phyloP scores from a whole-genome alignment of 1,140 invertebrate species.

The Riptortus pedestris region DNA sequence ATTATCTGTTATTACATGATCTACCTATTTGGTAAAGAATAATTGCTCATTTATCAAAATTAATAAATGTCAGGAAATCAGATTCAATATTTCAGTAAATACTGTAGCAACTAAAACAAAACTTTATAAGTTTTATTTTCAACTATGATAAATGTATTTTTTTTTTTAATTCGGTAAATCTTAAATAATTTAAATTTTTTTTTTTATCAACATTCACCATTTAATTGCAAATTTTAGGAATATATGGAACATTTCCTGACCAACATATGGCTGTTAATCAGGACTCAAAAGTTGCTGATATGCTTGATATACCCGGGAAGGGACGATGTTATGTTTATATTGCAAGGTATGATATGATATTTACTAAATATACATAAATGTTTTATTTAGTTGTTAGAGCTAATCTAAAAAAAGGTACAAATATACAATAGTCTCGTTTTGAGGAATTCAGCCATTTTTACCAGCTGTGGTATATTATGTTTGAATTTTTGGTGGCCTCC shows the following conservation, averaged over 20 bases:
- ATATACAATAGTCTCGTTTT: too few relatives aligned
- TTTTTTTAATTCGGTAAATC: background rate
- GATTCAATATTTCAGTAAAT: background rate
- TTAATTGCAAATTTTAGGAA: conserved; percentile 17
- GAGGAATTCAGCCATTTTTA: too few relatives aligned
- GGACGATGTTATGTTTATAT: conserved; percentile 87
- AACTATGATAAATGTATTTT: background rate
- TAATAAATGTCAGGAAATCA: background rate
- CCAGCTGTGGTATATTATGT: too few relatives aligned
- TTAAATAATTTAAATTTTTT: background rate
- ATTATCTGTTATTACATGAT: too few relatives aligned
- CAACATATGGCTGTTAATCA: conserved; percentile 25
- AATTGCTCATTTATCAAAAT: background rate
- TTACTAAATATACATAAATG: too few relatives aligned
- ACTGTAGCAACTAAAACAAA: background rate
- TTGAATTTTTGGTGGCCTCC: too few relatives aligned
- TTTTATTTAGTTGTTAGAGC: too few relatives aligned
- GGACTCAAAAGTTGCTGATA: conserved; percentile 45
- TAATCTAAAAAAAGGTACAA: too few relatives aligned
- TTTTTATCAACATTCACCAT: background rate
- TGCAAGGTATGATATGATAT: conserved; percentile 49
- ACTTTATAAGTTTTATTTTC: background rate
- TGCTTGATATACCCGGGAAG: conserved; percentile 86
- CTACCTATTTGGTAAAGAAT: too few relatives aligned
- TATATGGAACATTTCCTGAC: conserved; percentile 29